phyloP scores from a whole-genome alignment of 2,888 invertebrate species.

The Stictocephala bisonia region DNA sequence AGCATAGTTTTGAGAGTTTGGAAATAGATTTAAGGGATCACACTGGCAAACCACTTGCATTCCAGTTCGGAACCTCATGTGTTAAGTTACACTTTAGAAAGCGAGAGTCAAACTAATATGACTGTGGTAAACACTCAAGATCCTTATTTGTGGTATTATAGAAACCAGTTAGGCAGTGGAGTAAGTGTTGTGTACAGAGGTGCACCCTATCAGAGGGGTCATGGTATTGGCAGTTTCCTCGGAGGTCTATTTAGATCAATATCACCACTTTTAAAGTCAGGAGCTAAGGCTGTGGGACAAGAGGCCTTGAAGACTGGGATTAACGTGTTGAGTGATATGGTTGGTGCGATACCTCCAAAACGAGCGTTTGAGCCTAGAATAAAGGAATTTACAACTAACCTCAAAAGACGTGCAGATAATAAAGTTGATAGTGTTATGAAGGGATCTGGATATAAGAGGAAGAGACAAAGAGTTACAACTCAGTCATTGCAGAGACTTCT shows the following conservation, averaged over 20 bases:
- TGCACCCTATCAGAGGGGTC: constrained; percentile 45
- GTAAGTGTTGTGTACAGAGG: constrained; percentile 42
- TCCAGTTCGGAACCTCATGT: constrained; percentile 42
- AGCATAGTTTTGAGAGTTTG: constrained; percentile 45
- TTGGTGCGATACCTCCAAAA: background rate
- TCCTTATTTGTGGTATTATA: background rate
- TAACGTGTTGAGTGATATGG: constrained; percentile 44
- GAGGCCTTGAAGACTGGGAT: constrained; percentile 41
- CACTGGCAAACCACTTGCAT: constrained; percentile 40
- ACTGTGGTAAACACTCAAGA: background rate
- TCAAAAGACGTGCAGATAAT: constrained; percentile 12
- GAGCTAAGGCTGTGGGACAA: constrained; percentile 42
- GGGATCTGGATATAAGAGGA: constrained; percentile 34
- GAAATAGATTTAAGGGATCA: constrained; percentile 50
- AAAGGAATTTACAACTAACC: constrained; percentile 10
- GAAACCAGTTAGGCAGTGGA: constrained; percentile 29
- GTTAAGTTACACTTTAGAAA: constrained; percentile 47
- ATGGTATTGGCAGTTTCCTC: constrained; percentile 52
- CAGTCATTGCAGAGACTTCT: constrained; percentile 19
- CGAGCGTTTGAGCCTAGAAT: background rate
- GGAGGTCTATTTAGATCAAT: constrained; percentile 48
- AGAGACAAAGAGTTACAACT: background rate
- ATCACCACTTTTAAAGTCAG: constrained; percentile 45
- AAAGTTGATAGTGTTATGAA: constrained; percentile 6
- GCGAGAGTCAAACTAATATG: background rate